Evolutionary conservation across 2,888 invertebrate species (phyloP).

Genomic region (Amorpha juglandis): DNA sequence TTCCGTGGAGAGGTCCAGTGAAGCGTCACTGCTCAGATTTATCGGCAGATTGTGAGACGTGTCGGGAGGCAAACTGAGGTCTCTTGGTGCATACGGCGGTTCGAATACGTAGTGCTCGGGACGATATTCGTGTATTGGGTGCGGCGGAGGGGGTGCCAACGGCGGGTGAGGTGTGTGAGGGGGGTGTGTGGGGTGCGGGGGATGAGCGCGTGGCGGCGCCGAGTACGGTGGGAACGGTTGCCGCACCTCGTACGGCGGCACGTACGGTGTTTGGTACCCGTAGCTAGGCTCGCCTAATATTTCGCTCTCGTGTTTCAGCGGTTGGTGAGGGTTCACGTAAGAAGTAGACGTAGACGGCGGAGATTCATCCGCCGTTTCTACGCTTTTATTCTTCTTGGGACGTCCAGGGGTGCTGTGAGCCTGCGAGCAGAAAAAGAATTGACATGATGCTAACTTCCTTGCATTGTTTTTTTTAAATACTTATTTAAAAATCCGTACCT

Average conservation of each 20-base stretch:
- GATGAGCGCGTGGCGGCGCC: slow-evolving; percentile 48
- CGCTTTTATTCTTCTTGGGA: slow-evolving; percentile 75
- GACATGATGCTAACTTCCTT: neutral
- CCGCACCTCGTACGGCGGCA: slow-evolving; percentile 52
- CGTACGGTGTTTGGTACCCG: slow-evolving; percentile 62
- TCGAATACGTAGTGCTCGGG: slow-evolving; percentile 68
- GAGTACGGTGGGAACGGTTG: slow-evolving; percentile 50
- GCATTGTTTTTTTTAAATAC: neutral
- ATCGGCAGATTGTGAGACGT: slow-evolving; percentile 73
- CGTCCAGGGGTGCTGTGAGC: slow-evolving; percentile 73
- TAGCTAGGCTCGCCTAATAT: slow-evolving; percentile 50
- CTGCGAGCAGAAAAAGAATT: slow-evolving; percentile 39
- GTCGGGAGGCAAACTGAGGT: slow-evolving; percentile 64
- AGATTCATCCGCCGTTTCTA: slow-evolving; percentile 61
- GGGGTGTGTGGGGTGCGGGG: slow-evolving; percentile 50
- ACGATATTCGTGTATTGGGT: slow-evolving; percentile 64
- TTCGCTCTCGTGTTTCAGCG: slow-evolving; percentile 69
- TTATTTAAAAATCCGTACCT: slow-evolving; percentile 51
- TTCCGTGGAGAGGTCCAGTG: slow-evolving; percentile 73
- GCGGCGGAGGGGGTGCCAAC: slow-evolving; percentile 49
- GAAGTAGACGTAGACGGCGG: slow-evolving; percentile 74
- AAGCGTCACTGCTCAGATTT: slow-evolving; percentile 79
- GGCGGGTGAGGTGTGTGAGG: slow-evolving; percentile 48
- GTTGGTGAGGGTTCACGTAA: slow-evolving; percentile 56
- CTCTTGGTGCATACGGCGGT: slow-evolving; percentile 59